phyloP scores from a whole-genome alignment of 1,140 invertebrate species.

The Calliopsis andreniformis region DNA sequence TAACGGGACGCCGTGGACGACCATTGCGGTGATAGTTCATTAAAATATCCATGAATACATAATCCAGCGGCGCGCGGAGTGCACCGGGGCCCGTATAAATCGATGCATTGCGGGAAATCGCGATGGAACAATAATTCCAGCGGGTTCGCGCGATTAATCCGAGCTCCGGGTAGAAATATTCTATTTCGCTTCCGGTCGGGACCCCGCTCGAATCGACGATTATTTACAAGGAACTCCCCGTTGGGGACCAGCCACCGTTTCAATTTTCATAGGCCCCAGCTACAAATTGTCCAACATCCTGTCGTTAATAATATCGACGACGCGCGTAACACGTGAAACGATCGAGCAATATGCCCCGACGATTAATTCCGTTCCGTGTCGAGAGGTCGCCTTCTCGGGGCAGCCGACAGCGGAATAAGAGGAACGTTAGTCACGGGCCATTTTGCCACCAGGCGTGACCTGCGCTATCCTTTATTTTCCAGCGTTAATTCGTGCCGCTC shows the following conservation, averaged over 20 bases:
- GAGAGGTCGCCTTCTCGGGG: slow-evolving; percentile 15
- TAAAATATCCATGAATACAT: slow-evolving; percentile 52
- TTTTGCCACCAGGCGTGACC: slow-evolving; percentile 80
- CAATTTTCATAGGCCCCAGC: slow-evolving; percentile 48
- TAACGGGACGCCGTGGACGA: slow-evolving; percentile 19
- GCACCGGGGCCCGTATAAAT: background rate
- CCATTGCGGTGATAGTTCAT: slow-evolving; percentile 37
- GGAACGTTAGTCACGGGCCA: slow-evolving; percentile 80
- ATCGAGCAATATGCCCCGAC: slow-evolving; percentile 73
- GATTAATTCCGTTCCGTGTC: slow-evolving; percentile 74
- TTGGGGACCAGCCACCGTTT: slow-evolving; percentile 28
- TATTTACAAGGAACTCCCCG: slow-evolving; percentile 39
- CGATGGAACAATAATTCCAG: slow-evolving; percentile 27
- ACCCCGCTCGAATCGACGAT: slow-evolving; percentile 25
- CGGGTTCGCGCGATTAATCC: slow-evolving; percentile 29
- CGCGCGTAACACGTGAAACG: background rate
- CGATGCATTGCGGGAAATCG: slow-evolving; percentile 18
- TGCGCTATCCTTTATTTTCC: slow-evolving; percentile 72
- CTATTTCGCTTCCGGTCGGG: slow-evolving; percentile 21
- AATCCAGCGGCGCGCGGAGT: slow-evolving; percentile 13
- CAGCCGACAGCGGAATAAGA: slow-evolving; percentile 55
- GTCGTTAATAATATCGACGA: background rate
- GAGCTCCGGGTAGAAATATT: slow-evolving; percentile 22
- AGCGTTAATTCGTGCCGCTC: slow-evolving; percentile 76
- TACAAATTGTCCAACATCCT: slow-evolving; percentile 2